Evolutionary conservation across 2,888 invertebrate genomes (phyloP).

Genomic region (Geophilus truncorum): DNA sequence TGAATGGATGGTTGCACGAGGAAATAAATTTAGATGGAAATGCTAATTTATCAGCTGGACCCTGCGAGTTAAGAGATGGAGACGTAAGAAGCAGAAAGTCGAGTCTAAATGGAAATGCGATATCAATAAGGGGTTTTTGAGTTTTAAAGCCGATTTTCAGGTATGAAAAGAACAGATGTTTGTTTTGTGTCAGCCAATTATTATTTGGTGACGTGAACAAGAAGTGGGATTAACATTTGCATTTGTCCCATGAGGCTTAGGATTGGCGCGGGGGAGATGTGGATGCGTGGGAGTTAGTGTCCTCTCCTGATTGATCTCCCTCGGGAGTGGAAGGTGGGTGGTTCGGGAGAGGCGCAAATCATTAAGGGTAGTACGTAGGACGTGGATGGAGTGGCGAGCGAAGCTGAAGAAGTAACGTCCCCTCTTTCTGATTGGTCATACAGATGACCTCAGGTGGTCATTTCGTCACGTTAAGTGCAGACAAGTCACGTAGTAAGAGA

Average conservation of each 20-base stretch:
- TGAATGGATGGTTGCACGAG: not conserved
- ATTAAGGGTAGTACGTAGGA: not conserved
- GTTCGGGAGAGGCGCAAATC: not conserved
- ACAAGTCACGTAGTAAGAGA: constrained; percentile 13
- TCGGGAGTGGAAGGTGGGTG: not conserved
- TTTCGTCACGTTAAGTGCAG: constrained; percentile 27
- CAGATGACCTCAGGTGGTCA: constrained; percentile 25
- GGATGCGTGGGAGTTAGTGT: not conserved
- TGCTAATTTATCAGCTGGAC: constrained; percentile 18
- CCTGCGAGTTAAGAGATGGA: not conserved
- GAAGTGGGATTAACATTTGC: not conserved
- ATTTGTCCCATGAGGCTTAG: constrained; percentile 4
- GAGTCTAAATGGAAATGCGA: constrained; percentile 14
- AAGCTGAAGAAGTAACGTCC: constrained; percentile 14
- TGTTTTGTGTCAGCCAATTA: not conserved
- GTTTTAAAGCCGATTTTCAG: not conserved
- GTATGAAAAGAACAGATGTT: not conserved
- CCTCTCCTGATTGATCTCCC: constrained; percentile 25
- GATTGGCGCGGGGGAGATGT: not conserved
- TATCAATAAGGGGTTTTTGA: not conserved
- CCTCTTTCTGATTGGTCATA: constrained; percentile 9
- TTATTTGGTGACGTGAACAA: not conserved
- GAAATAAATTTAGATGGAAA: constrained; percentile 23
- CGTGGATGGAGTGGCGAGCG: constrained; percentile 14
- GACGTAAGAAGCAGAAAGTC: not conserved